Evolutionary conservation across 2,888 invertebrate species (phyloP), one percentile per base, ranked within the genome.

Genomic region (Deilephila porcellus): DNA sequence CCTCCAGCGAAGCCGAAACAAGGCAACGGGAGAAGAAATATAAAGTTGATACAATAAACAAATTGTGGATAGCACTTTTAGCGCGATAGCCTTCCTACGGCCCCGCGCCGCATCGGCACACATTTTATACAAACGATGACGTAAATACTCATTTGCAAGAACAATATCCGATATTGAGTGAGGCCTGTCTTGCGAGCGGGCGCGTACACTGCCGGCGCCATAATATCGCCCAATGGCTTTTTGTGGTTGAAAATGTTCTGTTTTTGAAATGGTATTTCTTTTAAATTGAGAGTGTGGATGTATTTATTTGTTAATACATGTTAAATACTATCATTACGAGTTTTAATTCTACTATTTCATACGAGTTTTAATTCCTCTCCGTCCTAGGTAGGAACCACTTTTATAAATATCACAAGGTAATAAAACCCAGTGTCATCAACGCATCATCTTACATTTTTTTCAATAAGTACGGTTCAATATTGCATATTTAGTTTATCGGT

Each of bases 161-260:
- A 93, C 94, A 94, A 94, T 94, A 93, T 94, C 93, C 92, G 93
- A 93, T 94, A 94, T 93, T 93, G 94, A 94, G 92, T 93, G 94
- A 94, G 93, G 90, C 91, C 92, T 93, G 94, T 93, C 94, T 92
- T 86, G 86, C 87, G 71, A 71, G 34, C 59, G 32, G 45, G 62
- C 19, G 56, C n/a, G 76, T 88, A 85, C 86, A 86, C 82, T 86
- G 81, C 80, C 62, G 82, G 85, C 77, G 25, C 83, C 76, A 76
- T 72, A 76, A 80, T 83, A 82, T 80, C 74, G 80, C 56, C 56
- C 77, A 76, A 53, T 32, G 14, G 45, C 60, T 34, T 72, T 72
- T 25, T 6, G 59, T 45, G n/a, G 5, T n/a, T 56, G 56, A 56
- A 56, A n/a, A n/a, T 56, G 17, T 19, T n/a, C 56, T n/a, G 19